phyloP scores from a whole-genome alignment of 2,113 vertebrate genomes.

The Dipodomys stephensi region DNA sequence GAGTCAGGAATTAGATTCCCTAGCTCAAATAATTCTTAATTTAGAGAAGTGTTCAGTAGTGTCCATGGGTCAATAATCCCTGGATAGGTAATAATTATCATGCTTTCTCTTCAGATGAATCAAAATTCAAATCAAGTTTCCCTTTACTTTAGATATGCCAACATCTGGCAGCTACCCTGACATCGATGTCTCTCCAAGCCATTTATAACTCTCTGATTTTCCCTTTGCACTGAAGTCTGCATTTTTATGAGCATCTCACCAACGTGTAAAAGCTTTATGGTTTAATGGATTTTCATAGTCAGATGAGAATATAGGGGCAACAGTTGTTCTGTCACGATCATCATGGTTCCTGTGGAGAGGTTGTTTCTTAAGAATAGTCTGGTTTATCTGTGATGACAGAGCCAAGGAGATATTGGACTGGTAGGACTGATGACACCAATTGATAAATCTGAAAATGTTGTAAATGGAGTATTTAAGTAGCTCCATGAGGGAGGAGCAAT shows the following conservation, averaged over 20 bases:
- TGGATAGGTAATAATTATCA: conserved; percentile 1
- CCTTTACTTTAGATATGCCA: conserved; percentile 45
- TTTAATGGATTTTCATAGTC: conserved; percentile 47
- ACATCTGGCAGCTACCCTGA: conserved; percentile 40
- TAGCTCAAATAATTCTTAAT: conserved; percentile 44
- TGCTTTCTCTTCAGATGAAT: conserved; percentile 46
- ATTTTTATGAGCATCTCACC: conserved; percentile 43
- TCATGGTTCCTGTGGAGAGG: neutral
- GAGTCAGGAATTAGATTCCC: neutral
- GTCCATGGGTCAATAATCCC: neutral
- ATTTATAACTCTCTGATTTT: conserved; percentile 55
- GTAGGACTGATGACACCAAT: conserved; percentile 51
- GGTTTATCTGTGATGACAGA: conserved; percentile 28
- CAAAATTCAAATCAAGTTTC: conserved; percentile 53
- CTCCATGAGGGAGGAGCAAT: neutral
- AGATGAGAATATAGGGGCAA: conserved; percentile 48
- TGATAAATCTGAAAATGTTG: conserved; percentile 57
- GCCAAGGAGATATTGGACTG: neutral
- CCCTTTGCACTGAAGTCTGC: neutral
- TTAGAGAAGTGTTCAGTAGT: neutral
- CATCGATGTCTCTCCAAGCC: conserved; percentile 37
- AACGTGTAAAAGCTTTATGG: neutral
- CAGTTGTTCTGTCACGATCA: neutral
- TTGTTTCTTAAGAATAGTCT: neutral
- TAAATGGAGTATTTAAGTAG: conserved; percentile 52